Evolutionary conservation across 2,797 vertebrate species (phyloP), one percentile per base, ranked within the genome.

Genomic region (Hypotaenidia philippensis): DNA sequence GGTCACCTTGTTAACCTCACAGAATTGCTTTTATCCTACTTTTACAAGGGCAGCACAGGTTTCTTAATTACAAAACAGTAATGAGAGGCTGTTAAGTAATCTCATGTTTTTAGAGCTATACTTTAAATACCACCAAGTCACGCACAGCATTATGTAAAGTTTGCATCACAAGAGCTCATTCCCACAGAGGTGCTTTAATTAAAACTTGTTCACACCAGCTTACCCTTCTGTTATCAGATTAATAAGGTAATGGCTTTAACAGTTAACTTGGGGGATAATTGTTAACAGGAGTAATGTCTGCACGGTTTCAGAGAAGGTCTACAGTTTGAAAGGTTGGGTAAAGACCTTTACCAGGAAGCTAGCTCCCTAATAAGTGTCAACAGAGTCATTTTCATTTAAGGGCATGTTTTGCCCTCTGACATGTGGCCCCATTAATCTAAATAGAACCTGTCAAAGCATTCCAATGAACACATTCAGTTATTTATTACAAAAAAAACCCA

Each of bases 131-230:
- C 47, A 93, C 70, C 79, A 56, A 91, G 89, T 93, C 92, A 95
- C 56, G 83, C 56, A 91, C 86, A 71, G 38, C 79, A 60, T 94
- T 86, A 93, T 83, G 85, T 53, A 49, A 92, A 93, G 79, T 88
- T 88, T 92, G 87, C 80, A 94, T 92, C 92, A 93, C 89, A 91
- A 88, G 85, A 70, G 63, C 79, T 81, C 3, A 1, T 96, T 96
- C 96, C 93, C 96, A 96, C 94, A 94, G 87, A 90, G 66, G 80
- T 44, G 83, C 69, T 82, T 83, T 90, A 94, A 94, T 90, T 97
- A 95, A 94, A 95, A 63, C 79, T 69, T 69, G 94, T 81, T 89
- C 92, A 92, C 91, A 97, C 74, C 90, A 90, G 83, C 26, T 94
- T 84, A 83, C 32, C 52, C 40, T 93, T 88, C 85, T 79, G 69